Base-by-base conservation (phyloP, 2,888 invertebrate genomes). In the Cataglyphis livida region DNA sequence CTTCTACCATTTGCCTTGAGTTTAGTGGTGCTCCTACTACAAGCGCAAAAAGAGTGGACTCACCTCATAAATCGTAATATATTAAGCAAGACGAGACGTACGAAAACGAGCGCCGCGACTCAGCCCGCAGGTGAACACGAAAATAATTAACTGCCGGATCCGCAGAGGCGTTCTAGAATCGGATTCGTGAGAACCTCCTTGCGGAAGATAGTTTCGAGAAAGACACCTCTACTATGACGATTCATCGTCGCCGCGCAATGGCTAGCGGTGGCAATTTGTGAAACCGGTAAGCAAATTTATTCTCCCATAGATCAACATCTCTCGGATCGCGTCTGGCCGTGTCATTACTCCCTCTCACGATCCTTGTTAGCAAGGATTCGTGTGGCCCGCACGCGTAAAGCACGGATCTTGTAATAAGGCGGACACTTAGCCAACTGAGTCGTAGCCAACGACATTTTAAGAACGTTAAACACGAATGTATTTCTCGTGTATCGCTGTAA, bases 261-360 rank as follows among this genome's bases (percentile, higher is more conserved):
- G 54, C 21, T 81, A n/a, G 64, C 88, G 75, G 87, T 89, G 79
- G 81, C 82, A 70, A 35, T 83, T 86, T 81, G 90, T 86, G 88
- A 91, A 92, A 92, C 92, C 91, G 91, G 91, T 91, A 92, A 93
- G 92, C 89, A 93, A 93, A 93, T 93, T 93, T 92, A 93, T 93
- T 90, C 89, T 81, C 79, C 84, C 81, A 87, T 90, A 85, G 88
- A 87, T 85, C 87, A 86, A 90, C 88, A 89, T 86, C 90, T 90
- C 90, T 90, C 90, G 90, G 90, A 92, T 91, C 92, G 91, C 92
- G 92, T 92, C 92, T 90, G 90, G 91, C 90, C 91, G 90, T 93
- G 92, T 93, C 93, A 92, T 93, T 93, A 93, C 92, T 92, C 92
- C 92, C 91, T 92, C 93, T 93, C 92, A 91, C 90, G 92, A 91